These are phyloP conservation scores for Rhopilema esculentum DNA, from an alignment of 30 jellyfish, hydroid and myxozoan species.

Conservation along the genomic window DNA sequence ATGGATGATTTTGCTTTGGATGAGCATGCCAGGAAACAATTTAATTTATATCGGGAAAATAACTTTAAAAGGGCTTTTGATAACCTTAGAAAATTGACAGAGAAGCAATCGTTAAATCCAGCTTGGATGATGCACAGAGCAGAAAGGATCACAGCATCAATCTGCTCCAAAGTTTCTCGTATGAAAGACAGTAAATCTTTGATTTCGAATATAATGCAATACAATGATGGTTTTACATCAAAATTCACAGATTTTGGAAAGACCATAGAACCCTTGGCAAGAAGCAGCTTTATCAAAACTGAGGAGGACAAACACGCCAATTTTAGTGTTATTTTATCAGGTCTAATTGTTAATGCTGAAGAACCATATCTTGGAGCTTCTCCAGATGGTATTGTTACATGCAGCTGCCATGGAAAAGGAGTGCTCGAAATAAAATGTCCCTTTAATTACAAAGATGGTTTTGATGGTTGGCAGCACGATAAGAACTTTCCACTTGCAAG, in stretches of 20 bases:
- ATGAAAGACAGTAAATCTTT: conserved; percentile 49
- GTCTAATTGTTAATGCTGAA: conserved; percentile 34
- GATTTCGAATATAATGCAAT: conserved; percentile 30
- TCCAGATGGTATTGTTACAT: conserved; percentile 3
- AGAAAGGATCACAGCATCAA: conserved; percentile 44
- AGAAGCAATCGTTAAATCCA: conserved; percentile 13
- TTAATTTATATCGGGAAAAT: conserved; percentile 5
- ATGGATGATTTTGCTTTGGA: conserved; percentile 15
- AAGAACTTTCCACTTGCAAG: conserved; percentile 3
- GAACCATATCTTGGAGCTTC: conserved; percentile 19
- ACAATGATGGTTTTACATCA: conserved; percentile 38
- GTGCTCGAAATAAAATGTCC: conserved; percentile 39
- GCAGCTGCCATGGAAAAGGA: not conserved
- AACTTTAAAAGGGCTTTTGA: conserved; percentile 32
- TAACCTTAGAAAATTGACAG: conserved; percentile 19
- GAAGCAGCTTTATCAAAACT: conserved; percentile 5
- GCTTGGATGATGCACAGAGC: conserved; percentile 65
- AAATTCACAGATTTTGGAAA: conserved; percentile 38
- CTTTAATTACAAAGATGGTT: too few relatives aligned
- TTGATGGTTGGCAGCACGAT: conserved; percentile 34
- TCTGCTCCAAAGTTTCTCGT: conserved; percentile 18
- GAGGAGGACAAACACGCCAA: conserved; percentile 4
- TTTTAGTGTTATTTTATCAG: not conserved
- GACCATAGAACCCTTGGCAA: conserved; percentile 25
- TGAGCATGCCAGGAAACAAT: conserved; percentile 30